These are phyloP conservation scores for Pollenia angustigena DNA, from an alignment of 2,888 invertebrate genomes.

Conservation along the genomic window DNA sequence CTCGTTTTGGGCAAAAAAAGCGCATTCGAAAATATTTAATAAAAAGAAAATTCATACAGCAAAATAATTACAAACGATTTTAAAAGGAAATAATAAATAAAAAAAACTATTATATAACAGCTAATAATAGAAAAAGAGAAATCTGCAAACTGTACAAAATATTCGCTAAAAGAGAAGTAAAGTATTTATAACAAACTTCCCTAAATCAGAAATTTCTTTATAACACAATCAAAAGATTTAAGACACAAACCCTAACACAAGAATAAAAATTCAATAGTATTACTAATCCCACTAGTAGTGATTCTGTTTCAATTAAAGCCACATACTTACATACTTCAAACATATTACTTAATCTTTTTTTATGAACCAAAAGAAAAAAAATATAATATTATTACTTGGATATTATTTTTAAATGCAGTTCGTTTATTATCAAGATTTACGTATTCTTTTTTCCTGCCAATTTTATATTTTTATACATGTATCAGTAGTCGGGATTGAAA, in stretches of 20 bases:
- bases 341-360: too few species aligned
- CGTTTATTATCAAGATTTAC: conserved; percentile 10
- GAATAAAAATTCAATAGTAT: too few species aligned
- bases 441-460: not conserved
- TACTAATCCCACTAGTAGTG: too few species aligned
- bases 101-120: not conserved
- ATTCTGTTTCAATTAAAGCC: too few species aligned
- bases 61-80: not conserved
- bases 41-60: not conserved
- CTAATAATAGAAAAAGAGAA: not conserved
- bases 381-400: not conserved
- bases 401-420: conserved; percentile 4
- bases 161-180: not conserved
- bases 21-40: not conserved
- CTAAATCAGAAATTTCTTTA: not conserved
- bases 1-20: not conserved
- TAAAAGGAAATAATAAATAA: not conserved
- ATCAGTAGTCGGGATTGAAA: not conserved
- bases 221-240: conserved; percentile 13
- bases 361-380: too few species aligned
- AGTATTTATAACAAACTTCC: not conserved
- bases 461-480: not conserved
- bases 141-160: not conserved
- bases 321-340: too few species aligned
- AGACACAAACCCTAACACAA: not conserved